These are phyloP conservation scores for Sphecodes monilicornis DNA, from an alignment of 2,888 invertebrate species.

Conservation along the genomic window DNA sequence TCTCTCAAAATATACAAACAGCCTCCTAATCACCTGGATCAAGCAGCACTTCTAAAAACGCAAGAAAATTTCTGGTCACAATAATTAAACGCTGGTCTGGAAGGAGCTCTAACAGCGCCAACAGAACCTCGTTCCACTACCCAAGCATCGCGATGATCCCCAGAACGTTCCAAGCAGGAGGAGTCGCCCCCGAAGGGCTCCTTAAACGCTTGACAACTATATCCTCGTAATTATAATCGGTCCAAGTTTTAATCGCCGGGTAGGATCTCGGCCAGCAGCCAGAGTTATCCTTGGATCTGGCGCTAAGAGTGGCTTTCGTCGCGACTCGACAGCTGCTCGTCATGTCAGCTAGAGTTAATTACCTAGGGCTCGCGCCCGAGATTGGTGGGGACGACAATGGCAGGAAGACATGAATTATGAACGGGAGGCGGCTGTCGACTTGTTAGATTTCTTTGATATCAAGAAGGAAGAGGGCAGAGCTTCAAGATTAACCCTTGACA, in stretches of 20 bases:
- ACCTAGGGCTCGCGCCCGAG: slow-evolving; percentile 38
- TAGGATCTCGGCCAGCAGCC: slow-evolving; percentile 6
- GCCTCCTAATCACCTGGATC: neutral
- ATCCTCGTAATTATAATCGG: slow-evolving; percentile 24
- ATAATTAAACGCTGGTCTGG: neutral
- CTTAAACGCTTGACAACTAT: slow-evolving; percentile 23
- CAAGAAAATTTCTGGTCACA: neutral
- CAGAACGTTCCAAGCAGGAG: neutral
- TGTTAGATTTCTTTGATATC: slow-evolving; percentile 60
- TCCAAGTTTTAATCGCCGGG: neutral
- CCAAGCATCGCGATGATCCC: neutral
- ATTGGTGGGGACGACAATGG: slow-evolving; percentile 41
- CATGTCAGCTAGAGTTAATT: slow-evolving; percentile 48
- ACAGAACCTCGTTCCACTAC: neutral
- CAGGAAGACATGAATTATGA: slow-evolving; percentile 59
- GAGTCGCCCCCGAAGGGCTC: neutral
- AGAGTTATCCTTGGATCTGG: slow-evolving; percentile 26
- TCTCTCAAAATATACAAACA: neutral
- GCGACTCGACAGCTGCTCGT: neutral
- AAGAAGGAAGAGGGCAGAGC: slow-evolving; percentile 9
- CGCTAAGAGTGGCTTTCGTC: neutral
- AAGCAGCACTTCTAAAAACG: neutral
- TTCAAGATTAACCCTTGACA: neutral
- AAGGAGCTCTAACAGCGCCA: neutral
- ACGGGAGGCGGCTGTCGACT: slow-evolving; percentile 57